Percentiles rank a stretch among this genome's conserved stretches.
Evolutionary conservation across 2,113 vertebrate genomes (phyloP).

Genomic region (Otus sunia): DNA sequence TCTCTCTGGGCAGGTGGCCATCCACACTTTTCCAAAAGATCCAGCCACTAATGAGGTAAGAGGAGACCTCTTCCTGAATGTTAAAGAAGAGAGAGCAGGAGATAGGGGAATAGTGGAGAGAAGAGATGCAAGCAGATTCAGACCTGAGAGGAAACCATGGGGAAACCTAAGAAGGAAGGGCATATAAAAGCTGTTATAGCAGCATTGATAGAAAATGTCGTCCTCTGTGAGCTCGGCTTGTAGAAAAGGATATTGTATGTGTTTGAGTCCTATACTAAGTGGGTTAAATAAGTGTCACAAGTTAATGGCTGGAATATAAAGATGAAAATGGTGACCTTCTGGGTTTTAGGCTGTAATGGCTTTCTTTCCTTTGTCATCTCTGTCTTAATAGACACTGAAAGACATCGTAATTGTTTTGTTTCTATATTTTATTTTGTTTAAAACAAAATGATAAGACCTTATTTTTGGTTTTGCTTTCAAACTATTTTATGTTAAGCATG

Average conservation of each 20-base stretch:
- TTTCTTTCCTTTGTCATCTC: neutral
- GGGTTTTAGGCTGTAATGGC: neutral
- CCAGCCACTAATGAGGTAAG: neutral
- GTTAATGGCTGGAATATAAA: neutral
- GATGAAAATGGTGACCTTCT: neutral
- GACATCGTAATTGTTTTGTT: neutral
- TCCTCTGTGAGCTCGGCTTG: neutral
- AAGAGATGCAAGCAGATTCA: fast-evolving
- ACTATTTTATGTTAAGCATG: neutral
- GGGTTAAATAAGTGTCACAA: neutral
- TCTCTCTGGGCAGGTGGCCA: neutral
- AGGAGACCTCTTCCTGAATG: neutral
- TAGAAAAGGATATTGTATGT: neutral
- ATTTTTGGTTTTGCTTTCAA: neutral
- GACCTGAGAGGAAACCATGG: neutral
- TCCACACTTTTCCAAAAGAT: neutral
- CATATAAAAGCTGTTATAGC: neutral
- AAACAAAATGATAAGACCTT: neutral
- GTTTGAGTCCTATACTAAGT: neutral
- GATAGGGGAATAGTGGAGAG: neutral
- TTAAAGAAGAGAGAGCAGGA: neutral
- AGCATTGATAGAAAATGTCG: neutral
- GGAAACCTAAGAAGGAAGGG: neutral
- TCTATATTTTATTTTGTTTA: neutral
- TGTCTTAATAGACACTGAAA: neutral